A percentile compares a stretch with the other conserved stretches of the same genome.
phyloP scores from a whole-genome alignment of 2,113 vertebrate species.

The Tretioscincus oriximinensis region DNA sequence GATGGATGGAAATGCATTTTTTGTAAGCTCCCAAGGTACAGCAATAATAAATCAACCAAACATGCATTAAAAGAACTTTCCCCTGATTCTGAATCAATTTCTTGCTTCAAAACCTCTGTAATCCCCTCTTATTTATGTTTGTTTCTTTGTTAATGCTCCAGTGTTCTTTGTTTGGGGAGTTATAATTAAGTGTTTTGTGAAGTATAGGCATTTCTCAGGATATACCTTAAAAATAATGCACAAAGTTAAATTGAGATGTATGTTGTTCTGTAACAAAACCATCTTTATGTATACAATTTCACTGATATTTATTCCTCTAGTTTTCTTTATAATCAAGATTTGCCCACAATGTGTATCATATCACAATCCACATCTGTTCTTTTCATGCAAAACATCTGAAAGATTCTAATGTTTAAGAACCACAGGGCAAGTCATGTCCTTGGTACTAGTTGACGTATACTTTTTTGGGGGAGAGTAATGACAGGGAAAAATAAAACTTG shows the following conservation, averaged over 20 bases:
- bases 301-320: background rate
- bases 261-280: background rate
- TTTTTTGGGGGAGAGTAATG: no score
- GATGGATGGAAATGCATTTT: conserved; percentile 26
- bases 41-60: conserved; percentile 12
- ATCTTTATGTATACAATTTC: background rate
- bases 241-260: background rate
- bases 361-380: no score
- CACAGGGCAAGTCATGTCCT: no score
- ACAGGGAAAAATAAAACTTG: no score
- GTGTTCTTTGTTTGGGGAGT: background rate
- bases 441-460: no score
- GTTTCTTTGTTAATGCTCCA: conserved; percentile 8
- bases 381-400: background rate
- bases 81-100: conserved; percentile 11
- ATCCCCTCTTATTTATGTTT: conserved; percentile 2
- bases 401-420: no score
- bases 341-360: background rate
- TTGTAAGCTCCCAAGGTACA: background rate
- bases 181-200: conserved; percentile 4
- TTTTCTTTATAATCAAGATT: background rate
- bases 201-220: background rate
- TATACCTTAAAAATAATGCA: background rate
- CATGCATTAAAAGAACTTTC: conserved; percentile 17
- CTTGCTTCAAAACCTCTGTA: conserved; percentile 15